These are phyloP conservation scores for Nothura maculosa DNA, from an alignment of 2,797 vertebrate genomes.

Conservation along the genomic window DNA sequence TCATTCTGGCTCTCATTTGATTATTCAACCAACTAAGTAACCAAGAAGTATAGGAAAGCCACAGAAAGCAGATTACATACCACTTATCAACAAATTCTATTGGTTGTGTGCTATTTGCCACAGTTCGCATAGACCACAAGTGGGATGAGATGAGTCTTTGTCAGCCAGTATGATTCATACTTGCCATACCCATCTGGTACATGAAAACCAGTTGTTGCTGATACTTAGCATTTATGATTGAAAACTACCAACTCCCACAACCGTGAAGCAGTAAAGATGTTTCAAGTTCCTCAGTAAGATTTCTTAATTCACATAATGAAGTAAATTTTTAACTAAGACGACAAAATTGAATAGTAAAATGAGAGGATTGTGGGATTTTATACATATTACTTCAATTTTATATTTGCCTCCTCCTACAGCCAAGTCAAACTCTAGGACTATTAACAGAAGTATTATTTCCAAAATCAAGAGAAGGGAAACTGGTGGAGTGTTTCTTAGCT, in stretches of 20 bases:
- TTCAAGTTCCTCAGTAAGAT: not conserved
- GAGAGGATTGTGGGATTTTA: fast-evolving
- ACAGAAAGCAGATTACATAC: not conserved
- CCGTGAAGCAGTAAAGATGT: not conserved
- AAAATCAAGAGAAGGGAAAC: not conserved
- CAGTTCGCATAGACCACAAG: not conserved
- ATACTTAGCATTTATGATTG: not conserved
- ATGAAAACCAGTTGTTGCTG: not conserved
- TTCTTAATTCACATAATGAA: not conserved
- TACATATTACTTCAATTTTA: not conserved
- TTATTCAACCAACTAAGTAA: not conserved
- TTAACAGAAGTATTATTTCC: not conserved
- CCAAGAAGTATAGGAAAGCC: not conserved
- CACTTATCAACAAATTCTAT: not conserved
- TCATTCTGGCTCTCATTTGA: not conserved
- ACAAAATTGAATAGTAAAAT: not conserved
- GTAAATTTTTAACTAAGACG: not conserved
- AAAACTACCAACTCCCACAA: not conserved
- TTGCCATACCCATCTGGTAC: not conserved
- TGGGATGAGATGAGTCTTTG: not conserved
- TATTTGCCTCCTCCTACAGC: not conserved
- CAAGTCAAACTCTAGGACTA: not conserved
- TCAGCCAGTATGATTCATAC: slow-evolving; percentile 24
- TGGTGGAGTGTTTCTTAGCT: not conserved
- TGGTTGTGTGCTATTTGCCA: not conserved